Evolutionary conservation across 1,140 invertebrate species (phyloP).

Genomic region (Ptiloglossa arizonensis): DNA sequence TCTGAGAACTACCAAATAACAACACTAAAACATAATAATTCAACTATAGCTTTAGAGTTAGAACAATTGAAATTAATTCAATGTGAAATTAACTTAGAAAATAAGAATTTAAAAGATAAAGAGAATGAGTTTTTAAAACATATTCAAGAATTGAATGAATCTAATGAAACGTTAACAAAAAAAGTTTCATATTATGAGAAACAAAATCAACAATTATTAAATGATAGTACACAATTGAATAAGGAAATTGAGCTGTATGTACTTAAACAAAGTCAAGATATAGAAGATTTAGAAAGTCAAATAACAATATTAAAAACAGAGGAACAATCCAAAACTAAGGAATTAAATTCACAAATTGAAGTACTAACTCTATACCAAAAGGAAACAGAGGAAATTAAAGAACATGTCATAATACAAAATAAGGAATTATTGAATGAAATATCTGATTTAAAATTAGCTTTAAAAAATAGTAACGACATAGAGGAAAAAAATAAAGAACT

Average conservation of each 20-base stretch:
- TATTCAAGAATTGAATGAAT: slow-evolving; percentile 64
- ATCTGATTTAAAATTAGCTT: slow-evolving; percentile 37
- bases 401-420: slow-evolving; percentile 59
- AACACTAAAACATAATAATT: slow-evolving; percentile 65
- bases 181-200: slow-evolving; percentile 37
- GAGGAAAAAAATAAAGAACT: slow-evolving; percentile 46
- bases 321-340: slow-evolving; percentile 22
- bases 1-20: slow-evolving; percentile 65
- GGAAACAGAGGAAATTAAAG: slow-evolving; percentile 60
- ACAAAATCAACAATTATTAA: slow-evolving; percentile 34
- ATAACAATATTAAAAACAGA: slow-evolving; percentile 39
- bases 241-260: slow-evolving; percentile 27
- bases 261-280: slow-evolving; percentile 23
- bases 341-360: slow-evolving; percentile 52
- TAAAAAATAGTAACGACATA: slow-evolving; percentile 36
- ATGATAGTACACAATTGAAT: slow-evolving; percentile 4
- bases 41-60: slow-evolving; percentile 54
- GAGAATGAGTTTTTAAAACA: slow-evolving; percentile 68
- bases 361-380: slow-evolving; percentile 59
- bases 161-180: slow-evolving; percentile 54
- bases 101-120: slow-evolving; percentile 67
- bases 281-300: slow-evolving; percentile 36
- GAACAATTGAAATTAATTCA: slow-evolving; percentile 55
- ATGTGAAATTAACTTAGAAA: slow-evolving; percentile 54
- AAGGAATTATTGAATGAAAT: slow-evolving; percentile 47